Conservation (phyloP, 2,888 invertebrate genomes). For the Gisinianus flammeolus region DNA sequence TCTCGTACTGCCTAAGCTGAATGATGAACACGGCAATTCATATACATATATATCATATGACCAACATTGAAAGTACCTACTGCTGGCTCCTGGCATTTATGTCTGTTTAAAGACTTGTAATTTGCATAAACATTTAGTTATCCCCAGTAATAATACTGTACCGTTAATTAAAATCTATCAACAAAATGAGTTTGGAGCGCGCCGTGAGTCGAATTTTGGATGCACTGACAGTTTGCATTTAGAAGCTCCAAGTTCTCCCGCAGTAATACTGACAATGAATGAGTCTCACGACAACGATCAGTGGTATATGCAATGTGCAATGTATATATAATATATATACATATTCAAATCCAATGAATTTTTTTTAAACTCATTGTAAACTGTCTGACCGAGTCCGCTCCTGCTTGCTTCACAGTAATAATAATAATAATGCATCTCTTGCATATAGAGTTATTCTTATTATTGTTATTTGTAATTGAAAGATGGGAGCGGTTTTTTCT, state of each 20-base stretch:
- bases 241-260: neutral
- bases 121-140: slow-evolving; percentile 22
- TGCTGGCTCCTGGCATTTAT: slow-evolving; percentile 15
- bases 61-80: too few species aligned
- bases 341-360: too few species aligned
- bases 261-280: neutral
- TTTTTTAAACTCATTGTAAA: too few species aligned
- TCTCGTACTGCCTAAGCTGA: too few species aligned
- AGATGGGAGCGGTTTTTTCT: slow-evolving; percentile 36
- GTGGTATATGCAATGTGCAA: too few species aligned
- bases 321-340: too few species aligned
- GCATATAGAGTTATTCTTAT: neutral
- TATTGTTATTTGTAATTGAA: slow-evolving; percentile 9
- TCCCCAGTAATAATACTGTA: neutral
- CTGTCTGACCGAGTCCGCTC: too few species aligned
- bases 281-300: neutral
- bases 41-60: too few species aligned
- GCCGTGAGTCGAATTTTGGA: neutral
- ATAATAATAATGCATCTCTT: neutral
- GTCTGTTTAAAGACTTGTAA: slow-evolving; percentile 2
- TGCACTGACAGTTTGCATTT: neutral
- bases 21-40: too few species aligned
- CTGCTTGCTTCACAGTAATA: too few species aligned
- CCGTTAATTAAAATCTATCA: slow-evolving; percentile 32
- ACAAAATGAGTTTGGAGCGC: neutral